These are phyloP conservation scores for Halictus quadricinctus DNA, from an alignment of 2,888 invertebrate species.

Conservation along the genomic window DNA sequence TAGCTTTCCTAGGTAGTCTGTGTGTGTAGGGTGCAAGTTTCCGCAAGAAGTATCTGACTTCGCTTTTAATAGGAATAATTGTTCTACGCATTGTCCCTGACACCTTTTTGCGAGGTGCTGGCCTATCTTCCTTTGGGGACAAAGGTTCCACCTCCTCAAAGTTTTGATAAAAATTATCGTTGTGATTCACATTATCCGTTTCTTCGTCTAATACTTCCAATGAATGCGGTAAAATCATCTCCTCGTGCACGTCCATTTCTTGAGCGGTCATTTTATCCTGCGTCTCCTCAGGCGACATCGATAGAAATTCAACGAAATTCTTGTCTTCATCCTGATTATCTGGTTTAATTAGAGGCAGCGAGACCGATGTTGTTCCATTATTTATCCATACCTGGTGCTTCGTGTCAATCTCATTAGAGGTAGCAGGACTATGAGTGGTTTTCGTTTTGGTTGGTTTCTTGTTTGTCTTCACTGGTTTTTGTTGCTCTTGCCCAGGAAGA, in stretches of 20 bases:
- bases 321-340: constrained; percentile 47
- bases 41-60: constrained; percentile 75
- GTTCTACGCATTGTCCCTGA: constrained; percentile 74
- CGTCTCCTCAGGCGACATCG: constrained; percentile 62
- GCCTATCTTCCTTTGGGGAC: constrained; percentile 39
- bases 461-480: constrained; percentile 52
- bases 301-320: constrained; percentile 62
- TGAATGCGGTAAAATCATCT: constrained; percentile 60
- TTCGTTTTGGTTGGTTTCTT: constrained; percentile 62
- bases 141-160: constrained; percentile 53
- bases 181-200: constrained; percentile 47
- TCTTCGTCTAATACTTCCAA: constrained; percentile 57
- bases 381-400: constrained; percentile 52
- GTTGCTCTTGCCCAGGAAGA: constrained; percentile 74
- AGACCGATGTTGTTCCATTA: constrained; percentile 45
- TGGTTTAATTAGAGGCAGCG: constrained; percentile 41
- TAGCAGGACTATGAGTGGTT: constrained; percentile 38
- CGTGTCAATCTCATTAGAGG: constrained; percentile 33
- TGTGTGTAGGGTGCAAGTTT: constrained; percentile 79
- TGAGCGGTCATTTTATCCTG: constrained; percentile 45
- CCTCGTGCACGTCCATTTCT: constrained; percentile 62
- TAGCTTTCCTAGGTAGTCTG: constrained; percentile 77
- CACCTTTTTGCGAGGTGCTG: constrained; percentile 54
- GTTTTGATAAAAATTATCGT: constrained; percentile 63
- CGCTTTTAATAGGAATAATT: constrained; percentile 77